Evolutionary conservation across 1,140 invertebrate species (phyloP).

Genomic region (Lordiphosa mommai): DNA sequence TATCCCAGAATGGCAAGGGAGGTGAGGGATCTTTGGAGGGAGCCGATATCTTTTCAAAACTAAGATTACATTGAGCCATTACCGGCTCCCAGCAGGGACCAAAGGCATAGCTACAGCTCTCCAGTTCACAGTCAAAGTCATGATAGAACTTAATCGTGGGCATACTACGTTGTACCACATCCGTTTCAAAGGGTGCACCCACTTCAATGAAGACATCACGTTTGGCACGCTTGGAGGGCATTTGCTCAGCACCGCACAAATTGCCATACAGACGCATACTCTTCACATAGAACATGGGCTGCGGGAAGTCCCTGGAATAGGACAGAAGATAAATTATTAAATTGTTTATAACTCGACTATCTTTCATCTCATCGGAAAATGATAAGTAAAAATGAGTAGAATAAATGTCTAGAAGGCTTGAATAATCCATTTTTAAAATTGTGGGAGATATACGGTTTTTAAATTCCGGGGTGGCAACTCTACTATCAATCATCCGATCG

Average conservation of each 20-base stretch:
- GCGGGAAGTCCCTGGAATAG: slow-evolving; percentile 92
- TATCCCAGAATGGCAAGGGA: slow-evolving; percentile 98
- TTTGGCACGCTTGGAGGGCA: slow-evolving; percentile 88
- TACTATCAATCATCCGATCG: too few relatives aligned
- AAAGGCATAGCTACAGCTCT: slow-evolving; percentile 94
- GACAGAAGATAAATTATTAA: too few relatives aligned
- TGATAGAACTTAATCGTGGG: slow-evolving; percentile 98
- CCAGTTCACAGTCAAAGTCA: slow-evolving; percentile 96
- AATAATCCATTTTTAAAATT: too few relatives aligned
- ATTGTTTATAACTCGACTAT: too few relatives aligned
- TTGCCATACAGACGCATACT: slow-evolving; percentile 93
- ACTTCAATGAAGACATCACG: slow-evolving; percentile 87
- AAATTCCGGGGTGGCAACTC: too few relatives aligned
- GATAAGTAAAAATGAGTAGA: too few relatives aligned
- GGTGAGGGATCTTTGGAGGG: slow-evolving; percentile 96
- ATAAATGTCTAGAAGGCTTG: too few relatives aligned
- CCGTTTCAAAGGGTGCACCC: slow-evolving; percentile 87
- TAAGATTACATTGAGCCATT: slow-evolving; percentile 95
- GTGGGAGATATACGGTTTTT: too few relatives aligned
- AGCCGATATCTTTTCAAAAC: slow-evolving; percentile 92
- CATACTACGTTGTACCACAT: slow-evolving; percentile 91
- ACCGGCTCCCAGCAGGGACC: slow-evolving; percentile 99
- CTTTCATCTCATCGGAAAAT: too few relatives aligned
- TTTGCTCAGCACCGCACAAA: slow-evolving; percentile 93
- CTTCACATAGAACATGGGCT: slow-evolving; percentile 91